Evolutionary conservation across 2,888 invertebrate species (phyloP).

Genomic region (Rhingia campestris): DNA sequence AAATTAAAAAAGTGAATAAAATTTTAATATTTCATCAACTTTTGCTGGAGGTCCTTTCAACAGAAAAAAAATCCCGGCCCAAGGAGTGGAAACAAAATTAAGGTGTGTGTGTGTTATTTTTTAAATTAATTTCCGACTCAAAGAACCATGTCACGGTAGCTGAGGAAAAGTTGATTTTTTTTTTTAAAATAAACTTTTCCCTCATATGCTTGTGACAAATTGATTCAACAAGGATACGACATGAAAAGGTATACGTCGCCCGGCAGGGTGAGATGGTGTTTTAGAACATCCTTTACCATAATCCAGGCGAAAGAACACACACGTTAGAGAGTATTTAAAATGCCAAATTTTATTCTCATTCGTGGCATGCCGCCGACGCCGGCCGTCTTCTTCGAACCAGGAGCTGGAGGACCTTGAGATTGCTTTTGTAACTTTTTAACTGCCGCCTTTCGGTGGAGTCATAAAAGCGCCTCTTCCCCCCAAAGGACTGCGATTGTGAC

Average conservation of each 20-base stretch:
- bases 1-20: conserved; percentile 6
- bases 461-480: conserved; percentile 19
- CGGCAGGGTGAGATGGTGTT: conserved; percentile 21
- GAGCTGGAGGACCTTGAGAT: conserved; percentile 20
- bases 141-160: conserved; percentile 41
- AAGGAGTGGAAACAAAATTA: conserved; percentile 35
- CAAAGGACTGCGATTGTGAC: conserved; percentile 49
- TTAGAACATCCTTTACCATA: conserved; percentile 35
- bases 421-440: conserved; percentile 50
- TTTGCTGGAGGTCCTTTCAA: conserved; percentile 49
- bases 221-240: conserved; percentile 59
- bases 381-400: conserved; percentile 24
- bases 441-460: conserved; percentile 49
- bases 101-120: conserved; percentile 49
- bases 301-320: conserved; percentile 7
- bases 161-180: conserved; percentile 29
- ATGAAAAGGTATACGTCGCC: not conserved
- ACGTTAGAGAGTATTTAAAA: conserved; percentile 15
- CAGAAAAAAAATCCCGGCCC: conserved; percentile 5
- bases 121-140: conserved; percentile 4
- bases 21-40: conserved; percentile 48
- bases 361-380: conserved; percentile 23
- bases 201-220: conserved; percentile 49
- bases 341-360: conserved; percentile 35
- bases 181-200: conserved; percentile 23